Base-by-base conservation (phyloP, 2,113 vertebrate species). In the Eptesicus fuscus region DNA sequence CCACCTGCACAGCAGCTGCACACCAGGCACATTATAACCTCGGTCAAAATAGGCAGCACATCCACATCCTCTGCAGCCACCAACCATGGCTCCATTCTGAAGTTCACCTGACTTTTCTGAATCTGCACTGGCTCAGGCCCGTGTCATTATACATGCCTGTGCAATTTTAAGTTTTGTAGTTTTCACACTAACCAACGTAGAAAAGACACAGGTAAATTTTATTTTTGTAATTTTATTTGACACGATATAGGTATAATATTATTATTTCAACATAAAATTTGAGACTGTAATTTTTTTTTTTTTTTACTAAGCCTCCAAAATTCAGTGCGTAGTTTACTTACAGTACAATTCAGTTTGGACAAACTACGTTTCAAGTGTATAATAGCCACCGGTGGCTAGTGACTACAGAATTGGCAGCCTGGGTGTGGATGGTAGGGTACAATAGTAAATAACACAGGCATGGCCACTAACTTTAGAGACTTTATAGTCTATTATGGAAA, bases 1-100 rank as follows among this genome's bases (percentile, higher is more conserved):
- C 99, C 93, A 99, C 99, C 97, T 99, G 97, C 1, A 99, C 99
- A 67, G 99, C 99, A 77, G 99, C 80, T 99, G 98, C 42, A 99
- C 99, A 35, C 99, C 99, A 5, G 99, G 96, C 0, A 99, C 99
- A 95, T 99, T 99, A 14, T 99, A 99, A 42, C 99, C 99, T 96
- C 99, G 99, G 86, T 99, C 99, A 96, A 99, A 99, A 96, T 99
- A 99, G 99, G 99, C 83, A 99, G 97, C 13, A 99, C 99, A 28
- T 99, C 99, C 40, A 99, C 99, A 9, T 99, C 99, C 80, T 99
- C 99, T 0, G 99, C 99, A 0, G 99, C 99, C 10, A 99, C 99
- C 6, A 99, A 0, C 99, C 0, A 99, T 99, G 0, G 99, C 69
- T 99, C 98, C 99, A 99, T 99, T 4, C 22, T 23, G 1, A 25